Base-by-base conservation (phyloP, 1,140 invertebrate species). In the Saccostrea glomerata region DNA sequence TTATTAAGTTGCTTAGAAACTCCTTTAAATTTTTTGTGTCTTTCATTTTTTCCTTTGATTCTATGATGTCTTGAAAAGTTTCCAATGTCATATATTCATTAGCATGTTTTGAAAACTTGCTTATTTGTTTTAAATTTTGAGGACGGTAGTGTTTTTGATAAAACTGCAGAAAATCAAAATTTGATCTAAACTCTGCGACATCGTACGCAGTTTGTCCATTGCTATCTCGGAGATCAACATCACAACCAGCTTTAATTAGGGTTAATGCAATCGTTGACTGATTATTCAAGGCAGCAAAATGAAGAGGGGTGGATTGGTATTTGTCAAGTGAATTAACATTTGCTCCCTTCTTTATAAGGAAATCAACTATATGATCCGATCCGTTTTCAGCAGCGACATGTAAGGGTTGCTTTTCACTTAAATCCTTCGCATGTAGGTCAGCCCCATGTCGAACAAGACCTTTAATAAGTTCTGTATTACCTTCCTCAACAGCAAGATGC, bases 241-340 rank as follows among this genome's bases (percentile, higher is more conserved):
- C 56, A 20, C 73, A 77, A 47, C 82, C 86, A 2, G 20, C n/a
- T 40, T 82, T 63, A 23, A 87, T 47, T 0, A 87, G 86, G 5
- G 47, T 40, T 47, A 84, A 77, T 87, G 56, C 47, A n/a, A 83
- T 58, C 20, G 20, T 20, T 20, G 36, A n/a, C 15, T 58, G 30
- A 63, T 84, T 54, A n/a, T 60, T 55, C 86, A 82, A 87, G 0
- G 77, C 77, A 25, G 86, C 77, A 84, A 87, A 84, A 66, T 87
- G 86, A 25, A 87, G 36, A 17, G 86, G 77, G 6, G 77, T 63
- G 11, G 86, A 87, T 70, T 55, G 13, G 36, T 84, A 60, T 25
- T 47, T 84, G 56, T 87, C 58, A 60, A 20, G 36, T 36, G 82
- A 30, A 47, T 87, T 83, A 11, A 83, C 30, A n/a, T 60, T 47